phyloP scores from a whole-genome alignment of 2,113 vertebrate genomes.

The Muntiacus muntjak region DNA sequence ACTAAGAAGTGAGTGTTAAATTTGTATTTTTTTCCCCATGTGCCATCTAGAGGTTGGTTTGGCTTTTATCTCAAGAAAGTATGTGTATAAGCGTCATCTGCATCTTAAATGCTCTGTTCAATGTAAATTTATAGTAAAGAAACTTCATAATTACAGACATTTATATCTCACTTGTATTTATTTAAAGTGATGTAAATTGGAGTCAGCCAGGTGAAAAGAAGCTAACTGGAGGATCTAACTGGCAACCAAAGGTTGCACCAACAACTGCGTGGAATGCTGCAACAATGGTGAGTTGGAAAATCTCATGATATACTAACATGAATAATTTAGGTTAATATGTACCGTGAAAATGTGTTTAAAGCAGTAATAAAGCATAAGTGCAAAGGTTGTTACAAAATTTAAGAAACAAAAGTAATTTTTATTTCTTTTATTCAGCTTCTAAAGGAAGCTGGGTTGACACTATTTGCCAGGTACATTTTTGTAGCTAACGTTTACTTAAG shows the following conservation, averaged over 20 bases:
- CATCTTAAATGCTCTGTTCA: background rate
- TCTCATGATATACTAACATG: background rate
- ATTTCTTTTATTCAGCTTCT: background rate
- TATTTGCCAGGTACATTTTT: slow-evolving; percentile 33
- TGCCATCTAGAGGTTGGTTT: background rate
- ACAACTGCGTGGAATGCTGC: slow-evolving; percentile 95
- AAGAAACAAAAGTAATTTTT: background rate
- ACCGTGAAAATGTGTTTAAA: slow-evolving; percentile 19
- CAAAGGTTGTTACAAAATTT: background rate
- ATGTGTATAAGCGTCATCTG: background rate
- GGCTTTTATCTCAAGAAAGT: background rate
- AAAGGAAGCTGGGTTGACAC: background rate
- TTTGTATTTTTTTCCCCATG: background rate
- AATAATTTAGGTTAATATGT: slow-evolving; percentile 19
- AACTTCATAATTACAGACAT: background rate
- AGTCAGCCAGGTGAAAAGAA: slow-evolving; percentile 96
- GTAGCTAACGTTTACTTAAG: background rate
- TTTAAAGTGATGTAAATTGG: slow-evolving; percentile 95
- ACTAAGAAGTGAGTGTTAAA: slow-evolving; percentile 92
- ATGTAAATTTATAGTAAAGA: background rate
- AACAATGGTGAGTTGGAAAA: slow-evolving; percentile 89
- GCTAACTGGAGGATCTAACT: slow-evolving; percentile 94
- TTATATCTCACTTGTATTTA: slow-evolving; percentile 59
- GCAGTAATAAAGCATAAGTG: background rate
- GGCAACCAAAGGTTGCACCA: slow-evolving; percentile 95